Percentiles rank a stretch among this genome's conserved stretches.
These are phyloP conservation scores for Myotis davidii DNA, from an alignment of 2,113 vertebrate genomes.

Conservation along the genomic window DNA sequence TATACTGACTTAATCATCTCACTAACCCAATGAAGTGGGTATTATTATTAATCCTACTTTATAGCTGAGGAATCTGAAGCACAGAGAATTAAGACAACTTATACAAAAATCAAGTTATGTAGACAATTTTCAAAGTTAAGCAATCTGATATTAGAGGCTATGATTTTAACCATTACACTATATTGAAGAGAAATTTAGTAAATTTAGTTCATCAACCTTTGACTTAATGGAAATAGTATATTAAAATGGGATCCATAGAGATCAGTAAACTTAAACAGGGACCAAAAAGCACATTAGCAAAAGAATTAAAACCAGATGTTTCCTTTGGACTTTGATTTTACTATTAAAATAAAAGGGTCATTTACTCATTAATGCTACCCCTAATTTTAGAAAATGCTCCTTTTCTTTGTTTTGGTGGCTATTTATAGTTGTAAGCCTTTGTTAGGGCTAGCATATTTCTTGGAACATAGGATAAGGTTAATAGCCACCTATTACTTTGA, in stretches of 20 bases:
- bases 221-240: background rate
- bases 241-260: constrained; percentile 5
- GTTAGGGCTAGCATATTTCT: background rate
- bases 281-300: background rate
- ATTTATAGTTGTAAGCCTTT: background rate
- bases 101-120: background rate
- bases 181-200: background rate
- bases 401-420: background rate
- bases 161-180: background rate
- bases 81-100: background rate
- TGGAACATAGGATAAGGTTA: background rate
- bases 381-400: constrained; percentile 46
- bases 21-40: background rate
- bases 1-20: background rate
- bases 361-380: constrained; percentile 13
- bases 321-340: constrained; percentile 28
- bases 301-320: constrained; percentile 34
- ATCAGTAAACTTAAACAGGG: background rate
- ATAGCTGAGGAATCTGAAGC: background rate
- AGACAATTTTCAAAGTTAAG: background rate
- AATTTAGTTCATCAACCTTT: background rate
- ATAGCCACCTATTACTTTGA: background rate
- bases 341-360: constrained; percentile 13
- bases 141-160: background rate
- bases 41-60: background rate